Percentiles rank a stretch among this genome's conserved stretches.
These are phyloP conservation scores for Eudemis profundana DNA, from an alignment of 2,888 invertebrate species.

Conservation along the genomic window DNA sequence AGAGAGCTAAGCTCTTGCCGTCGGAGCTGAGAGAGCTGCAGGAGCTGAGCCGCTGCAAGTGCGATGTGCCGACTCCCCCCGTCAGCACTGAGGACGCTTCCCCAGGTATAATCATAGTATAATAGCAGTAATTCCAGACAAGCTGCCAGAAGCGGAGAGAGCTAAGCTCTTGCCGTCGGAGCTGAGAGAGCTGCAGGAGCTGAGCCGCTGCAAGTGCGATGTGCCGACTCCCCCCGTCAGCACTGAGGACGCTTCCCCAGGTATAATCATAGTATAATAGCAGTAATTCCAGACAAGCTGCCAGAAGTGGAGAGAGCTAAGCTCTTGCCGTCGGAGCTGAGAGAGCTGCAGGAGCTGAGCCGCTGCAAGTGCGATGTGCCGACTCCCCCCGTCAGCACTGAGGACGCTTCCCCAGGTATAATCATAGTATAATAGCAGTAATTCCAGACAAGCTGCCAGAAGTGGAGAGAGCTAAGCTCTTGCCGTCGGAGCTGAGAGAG, in stretches of 20 bases:
- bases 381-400: slow-evolving; percentile 44
- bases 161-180: slow-evolving; percentile 63
- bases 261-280: too few species aligned
- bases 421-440: too few species aligned
- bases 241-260: background rate
- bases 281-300: slow-evolving; percentile 41
- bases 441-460: slow-evolving; percentile 40
- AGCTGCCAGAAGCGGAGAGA: slow-evolving; percentile 39
- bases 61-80: slow-evolving; percentile 57
- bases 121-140: slow-evolving; percentile 44
- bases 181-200: slow-evolving; percentile 64
- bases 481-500: slow-evolving; percentile 67
- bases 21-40: slow-evolving; percentile 67
- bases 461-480: slow-evolving; percentile 47
- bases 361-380: slow-evolving; percentile 72
- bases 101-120: too few species aligned
- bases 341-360: slow-evolving; percentile 64
- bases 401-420: background rate
- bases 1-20: slow-evolving; percentile 57
- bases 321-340: slow-evolving; percentile 67
- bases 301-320: slow-evolving; percentile 38
- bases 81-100: slow-evolving; percentile 17
- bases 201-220: slow-evolving; percentile 74
- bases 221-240: slow-evolving; percentile 46
- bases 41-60: slow-evolving; percentile 71